Evolutionary conservation across 92 coral and sea anemone species (phyloP).

Genomic region (Virgularia gustaviana): DNA sequence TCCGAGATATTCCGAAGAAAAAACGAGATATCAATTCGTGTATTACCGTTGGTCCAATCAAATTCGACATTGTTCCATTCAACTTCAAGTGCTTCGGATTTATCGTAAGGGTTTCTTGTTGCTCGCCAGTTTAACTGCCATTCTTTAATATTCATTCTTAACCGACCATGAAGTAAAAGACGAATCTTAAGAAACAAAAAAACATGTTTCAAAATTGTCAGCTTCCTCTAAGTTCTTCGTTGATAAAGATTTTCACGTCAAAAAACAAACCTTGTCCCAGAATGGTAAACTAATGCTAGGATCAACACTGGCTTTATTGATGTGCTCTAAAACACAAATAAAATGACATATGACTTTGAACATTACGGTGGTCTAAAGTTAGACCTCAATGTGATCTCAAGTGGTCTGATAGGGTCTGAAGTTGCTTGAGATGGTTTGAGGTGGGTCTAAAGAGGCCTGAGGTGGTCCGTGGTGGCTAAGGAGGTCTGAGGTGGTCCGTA

Average conservation of each 20-base stretch:
- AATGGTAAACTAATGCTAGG: conserved; percentile 94
- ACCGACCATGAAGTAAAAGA: conserved; percentile 88
- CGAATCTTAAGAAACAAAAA: conserved; percentile 59
- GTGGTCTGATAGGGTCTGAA: no score
- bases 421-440: no score
- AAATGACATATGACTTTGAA: not conserved
- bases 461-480: no score
- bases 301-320: conserved; percentile 82
- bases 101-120: conserved; percentile 87
- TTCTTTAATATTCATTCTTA: conserved; percentile 70
- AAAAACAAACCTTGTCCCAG: conserved; percentile 99
- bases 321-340: conserved; percentile 7
- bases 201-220: conserved; percentile 1
- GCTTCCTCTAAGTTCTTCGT: not conserved
- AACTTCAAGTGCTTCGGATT: conserved; percentile 81
- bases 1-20: no score
- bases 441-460: no score
- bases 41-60: conserved; percentile 95
- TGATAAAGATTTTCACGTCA: not conserved
- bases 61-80: conserved; percentile 85
- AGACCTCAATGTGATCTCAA: no score
- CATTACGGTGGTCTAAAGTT: not conserved
- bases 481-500: no score
- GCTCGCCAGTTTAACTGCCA: conserved; percentile 95
- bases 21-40: no score